phyloP scores from a whole-genome alignment of 1,140 invertebrate species.

The Chrysomallon squamiferum region DNA sequence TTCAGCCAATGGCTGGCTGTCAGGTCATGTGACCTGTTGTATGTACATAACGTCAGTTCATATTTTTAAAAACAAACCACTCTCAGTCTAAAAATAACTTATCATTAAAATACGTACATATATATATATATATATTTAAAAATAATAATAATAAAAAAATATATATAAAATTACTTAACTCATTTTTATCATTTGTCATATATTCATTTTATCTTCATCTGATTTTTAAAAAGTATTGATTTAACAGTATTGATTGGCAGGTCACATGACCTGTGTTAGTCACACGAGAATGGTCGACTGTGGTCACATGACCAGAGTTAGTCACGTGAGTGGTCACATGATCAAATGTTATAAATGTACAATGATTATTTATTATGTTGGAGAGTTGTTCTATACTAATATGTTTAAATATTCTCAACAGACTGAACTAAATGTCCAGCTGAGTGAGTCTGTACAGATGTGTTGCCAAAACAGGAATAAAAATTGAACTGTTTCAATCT shows the following conservation, averaged over 20 bases:
- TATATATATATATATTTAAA: neutral
- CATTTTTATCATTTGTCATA: neutral
- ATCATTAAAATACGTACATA: neutral
- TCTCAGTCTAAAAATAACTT: neutral
- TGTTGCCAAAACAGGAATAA: constrained; percentile 12
- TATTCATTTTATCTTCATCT: neutral
- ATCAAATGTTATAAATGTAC: neutral
- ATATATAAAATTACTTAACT: neutral
- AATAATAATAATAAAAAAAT: neutral
- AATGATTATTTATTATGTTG: constrained; percentile 10
- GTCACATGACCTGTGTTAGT: constrained; percentile 2
- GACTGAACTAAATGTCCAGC: neutral
- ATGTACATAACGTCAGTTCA: neutral
- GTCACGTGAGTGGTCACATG: neutral
- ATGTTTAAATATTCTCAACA: neutral
- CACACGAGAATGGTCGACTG: neutral
- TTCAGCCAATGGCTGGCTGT: too few species aligned
- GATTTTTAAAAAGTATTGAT: constrained; percentile 4
- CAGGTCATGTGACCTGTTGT: too few species aligned
- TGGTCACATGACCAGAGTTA: neutral
- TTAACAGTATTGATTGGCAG: constrained; percentile 3
- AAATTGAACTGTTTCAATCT: constrained; percentile 10
- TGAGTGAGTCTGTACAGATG: constrained; percentile 7
- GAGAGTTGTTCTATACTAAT: constrained; percentile 7
- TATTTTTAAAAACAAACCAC: neutral